Base-by-base conservation (phyloP, 2,888 invertebrate genomes). In the Euclidia mi region DNA sequence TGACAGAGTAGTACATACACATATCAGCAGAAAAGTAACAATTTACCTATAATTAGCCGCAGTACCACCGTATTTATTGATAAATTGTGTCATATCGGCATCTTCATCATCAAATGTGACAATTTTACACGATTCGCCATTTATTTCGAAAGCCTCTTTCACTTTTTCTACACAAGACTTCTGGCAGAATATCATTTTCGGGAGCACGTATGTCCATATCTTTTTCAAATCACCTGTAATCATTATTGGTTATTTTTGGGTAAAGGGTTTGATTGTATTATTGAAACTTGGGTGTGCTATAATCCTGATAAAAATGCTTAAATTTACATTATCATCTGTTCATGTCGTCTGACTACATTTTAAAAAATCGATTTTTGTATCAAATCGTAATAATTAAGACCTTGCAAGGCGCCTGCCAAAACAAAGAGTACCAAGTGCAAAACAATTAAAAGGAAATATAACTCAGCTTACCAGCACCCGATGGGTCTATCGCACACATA, bases 171-270 rank as follows among this genome's bases (percentile, higher is more conserved):
- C 70, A 18, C 76, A 76, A 11, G 55, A 44, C 63, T 79, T 77
- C 31, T 79, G 78, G 58, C 84, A 84, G 56, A 87, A 87, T 12
- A 83, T 73, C 52, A 84, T 79, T 61, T 83, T 86, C 9, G 85
- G 82, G 2, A 59, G 48, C n/a, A 79, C 55, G 34, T 60, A 67
- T 2, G 75, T 60, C 46, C 78, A 68, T 18, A 81, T 38, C 6
- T 50, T 57, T 32, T 45, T 48, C 10, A 80, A 52, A 44, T 79
- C 79, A 17, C 31, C 78, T 81, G 67, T 17, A 71, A 78, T 15
- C 25, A 11, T 12, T 12, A 12, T 20, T 25, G 17, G 3, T 18
- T 14, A 40, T 40, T 20, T n/a, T 2, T n/a, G 17, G n/a, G 14
- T 6, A 9, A 7, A n/a, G 15, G 38, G 10, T 4, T n/a, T n/a